Conservation (phyloP, 2,797 vertebrate species). For the Telmatherina bonti region DNA sequence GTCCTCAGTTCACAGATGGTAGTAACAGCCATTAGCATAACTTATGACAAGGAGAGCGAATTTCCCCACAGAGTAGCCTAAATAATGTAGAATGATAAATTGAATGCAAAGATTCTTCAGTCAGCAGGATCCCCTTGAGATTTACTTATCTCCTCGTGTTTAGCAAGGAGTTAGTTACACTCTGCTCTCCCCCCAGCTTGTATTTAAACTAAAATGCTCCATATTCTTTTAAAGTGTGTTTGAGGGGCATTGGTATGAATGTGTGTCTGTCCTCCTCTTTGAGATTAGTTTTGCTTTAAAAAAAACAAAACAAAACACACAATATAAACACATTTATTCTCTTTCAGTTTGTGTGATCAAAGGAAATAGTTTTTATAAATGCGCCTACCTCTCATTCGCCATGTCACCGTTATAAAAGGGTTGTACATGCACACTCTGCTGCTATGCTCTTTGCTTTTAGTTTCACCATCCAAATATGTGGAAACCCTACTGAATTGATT, state of each 20-base stretch:
- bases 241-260: constrained; percentile 26
- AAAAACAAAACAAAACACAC: constrained; percentile 19
- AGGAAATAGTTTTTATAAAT: constrained; percentile 9
- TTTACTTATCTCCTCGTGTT: constrained; percentile 65
- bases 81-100: constrained; percentile 79
- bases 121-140: constrained; percentile 52
- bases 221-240: constrained; percentile 47
- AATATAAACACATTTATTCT: constrained; percentile 17
- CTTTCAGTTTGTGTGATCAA: neutral
- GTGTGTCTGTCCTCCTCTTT: constrained; percentile 17
- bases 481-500: constrained; percentile 12
- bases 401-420: neutral
- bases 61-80: constrained; percentile 74
- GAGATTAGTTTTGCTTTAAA: constrained; percentile 16
- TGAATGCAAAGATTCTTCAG: constrained; percentile 70
- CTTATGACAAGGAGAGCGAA: constrained; percentile 69
- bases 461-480: constrained; percentile 6
- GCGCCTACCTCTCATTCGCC: constrained; percentile 11
- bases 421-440: neutral
- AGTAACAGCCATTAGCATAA: constrained; percentile 77
- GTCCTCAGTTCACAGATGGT: constrained; percentile 73
- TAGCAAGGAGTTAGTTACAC: constrained; percentile 61
- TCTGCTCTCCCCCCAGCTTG: constrained; percentile 50
- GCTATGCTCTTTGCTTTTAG: neutral
- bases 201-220: constrained; percentile 40